A percentile compares a stretch with the other conserved stretches of the same genome.
Evolutionary conservation across 2,888 invertebrate species (phyloP).

Genomic region (Apocheima hispidaria): DNA sequence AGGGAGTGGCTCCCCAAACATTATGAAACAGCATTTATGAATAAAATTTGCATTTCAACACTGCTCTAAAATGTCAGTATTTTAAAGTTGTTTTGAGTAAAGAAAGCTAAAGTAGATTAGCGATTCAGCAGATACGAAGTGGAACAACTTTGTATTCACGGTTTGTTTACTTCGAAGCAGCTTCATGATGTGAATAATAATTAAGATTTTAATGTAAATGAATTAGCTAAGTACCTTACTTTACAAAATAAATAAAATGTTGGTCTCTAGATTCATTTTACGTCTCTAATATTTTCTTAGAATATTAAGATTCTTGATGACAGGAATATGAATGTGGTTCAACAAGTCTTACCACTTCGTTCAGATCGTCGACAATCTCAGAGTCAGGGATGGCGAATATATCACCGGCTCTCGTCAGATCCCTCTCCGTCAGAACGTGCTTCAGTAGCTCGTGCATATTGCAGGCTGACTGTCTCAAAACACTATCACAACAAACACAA

Average conservation of each 20-base stretch:
- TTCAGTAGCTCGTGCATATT: conserved; percentile 96
- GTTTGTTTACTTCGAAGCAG: conserved; percentile 26
- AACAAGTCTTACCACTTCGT: conserved; percentile 89
- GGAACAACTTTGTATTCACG: conserved; percentile 34
- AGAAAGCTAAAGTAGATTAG: conserved; percentile 5
- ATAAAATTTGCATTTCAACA: conserved; percentile 37
- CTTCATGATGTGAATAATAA: conserved; percentile 34
- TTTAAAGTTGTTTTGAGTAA: conserved; percentile 9
- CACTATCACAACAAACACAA: conserved; percentile 45
- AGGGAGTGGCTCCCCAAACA: conserved; percentile 34
- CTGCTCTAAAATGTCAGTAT: conserved; percentile 28
- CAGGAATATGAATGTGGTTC: neutral
- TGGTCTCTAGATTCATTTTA: neutral
- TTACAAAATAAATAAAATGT: neutral
- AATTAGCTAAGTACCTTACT: conserved; percentile 2
- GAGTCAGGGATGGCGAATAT: conserved; percentile 95
- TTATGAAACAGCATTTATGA: conserved; percentile 28
- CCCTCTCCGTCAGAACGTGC: conserved; percentile 95
- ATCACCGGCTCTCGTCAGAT: conserved; percentile 96
- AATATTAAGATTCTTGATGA: neutral
- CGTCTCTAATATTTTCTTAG: neutral
- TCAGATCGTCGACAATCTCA: conserved; percentile 93
- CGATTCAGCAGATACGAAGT: conserved; percentile 16
- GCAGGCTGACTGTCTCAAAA: conserved; percentile 42
- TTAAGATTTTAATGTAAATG: conserved; percentile 8